Conservation (phyloP, 2,113 vertebrate genomes). For the Dicrurus megarhynchus region DNA sequence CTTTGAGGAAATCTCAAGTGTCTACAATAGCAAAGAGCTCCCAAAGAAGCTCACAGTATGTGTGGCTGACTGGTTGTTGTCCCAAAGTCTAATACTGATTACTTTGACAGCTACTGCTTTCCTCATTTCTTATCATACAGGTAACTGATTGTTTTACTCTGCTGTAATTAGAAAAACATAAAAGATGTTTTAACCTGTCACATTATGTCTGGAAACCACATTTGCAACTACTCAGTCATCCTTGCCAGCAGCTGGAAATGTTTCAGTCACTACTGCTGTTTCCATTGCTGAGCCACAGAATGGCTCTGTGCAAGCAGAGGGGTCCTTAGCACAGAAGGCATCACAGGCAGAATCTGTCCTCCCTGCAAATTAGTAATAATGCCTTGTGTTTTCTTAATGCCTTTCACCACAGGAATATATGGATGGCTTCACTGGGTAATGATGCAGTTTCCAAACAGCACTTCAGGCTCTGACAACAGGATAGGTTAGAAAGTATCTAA, state of each 20-base stretch:
- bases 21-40: not conserved
- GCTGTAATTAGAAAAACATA: not conserved
- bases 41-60: not conserved
- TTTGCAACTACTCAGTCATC: not conserved
- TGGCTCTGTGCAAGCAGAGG: not conserved
- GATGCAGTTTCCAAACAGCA: not conserved
- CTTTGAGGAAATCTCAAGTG: not conserved
- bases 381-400: not conserved
- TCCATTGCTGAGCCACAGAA: not conserved
- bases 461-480: not conserved
- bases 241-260: not conserved
- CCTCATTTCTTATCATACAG: not conserved
- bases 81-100: not conserved
- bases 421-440: rapidly evolving
- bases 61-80: not conserved
- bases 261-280: not conserved
- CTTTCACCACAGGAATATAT: not conserved
- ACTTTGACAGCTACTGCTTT: not conserved
- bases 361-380: not conserved
- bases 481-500: not conserved
- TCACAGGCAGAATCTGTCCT: not conserved
- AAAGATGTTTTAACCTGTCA: not conserved
- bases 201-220: not conserved
- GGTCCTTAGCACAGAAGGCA: not conserved
- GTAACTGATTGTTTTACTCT: not conserved